Percentiles rank a stretch among this genome's conserved stretches.
These are phyloP conservation scores for Dascillus cervinus DNA, from an alignment of 2,888 invertebrate genomes.

Conservation along the genomic window DNA sequence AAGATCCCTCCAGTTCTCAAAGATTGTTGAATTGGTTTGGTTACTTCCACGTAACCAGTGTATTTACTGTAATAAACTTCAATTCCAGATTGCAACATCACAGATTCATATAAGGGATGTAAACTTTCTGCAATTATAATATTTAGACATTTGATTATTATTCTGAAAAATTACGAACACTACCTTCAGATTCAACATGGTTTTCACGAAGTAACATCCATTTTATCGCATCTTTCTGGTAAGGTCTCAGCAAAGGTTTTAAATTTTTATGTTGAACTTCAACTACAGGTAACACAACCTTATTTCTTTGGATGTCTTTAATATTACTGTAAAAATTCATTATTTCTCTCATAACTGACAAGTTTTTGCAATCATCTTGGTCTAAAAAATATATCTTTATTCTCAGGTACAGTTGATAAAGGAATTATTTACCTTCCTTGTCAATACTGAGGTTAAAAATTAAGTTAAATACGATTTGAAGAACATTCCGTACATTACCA, in stretches of 20 bases:
- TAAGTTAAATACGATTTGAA: conserved; percentile 25
- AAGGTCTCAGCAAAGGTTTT: conserved; percentile 51
- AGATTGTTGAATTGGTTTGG: conserved; percentile 35
- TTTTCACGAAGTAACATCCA: conserved; percentile 63
- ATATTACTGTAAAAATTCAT: conserved; percentile 19
- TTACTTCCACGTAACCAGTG: conserved; percentile 39
- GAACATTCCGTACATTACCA: conserved; percentile 21
- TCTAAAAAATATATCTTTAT: conserved; percentile 9
- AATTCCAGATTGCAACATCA: conserved; percentile 28
- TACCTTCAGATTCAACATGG: conserved; percentile 20
- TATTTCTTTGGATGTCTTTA: conserved; percentile 4
- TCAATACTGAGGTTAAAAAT: conserved; percentile 21
- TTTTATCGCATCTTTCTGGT: conserved; percentile 56
- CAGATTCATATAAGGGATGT: conserved; percentile 31
- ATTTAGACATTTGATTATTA: not conserved
- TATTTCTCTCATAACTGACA: conserved; percentile 13
- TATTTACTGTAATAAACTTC: conserved; percentile 40
- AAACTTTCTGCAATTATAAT: conserved; percentile 29
- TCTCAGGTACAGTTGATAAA: conserved; percentile 6
- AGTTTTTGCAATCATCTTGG: conserved; percentile 14
- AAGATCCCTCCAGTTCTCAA: conserved; percentile 60
- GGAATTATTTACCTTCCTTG: conserved; percentile 6
- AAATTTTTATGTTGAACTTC: conserved; percentile 40
- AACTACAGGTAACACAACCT: conserved; percentile 2
- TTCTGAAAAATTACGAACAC: too few species aligned